These are phyloP conservation scores for Druon quercuslanigerum DNA, from an alignment of 1,140 invertebrate species.

Conservation along the genomic window DNA sequence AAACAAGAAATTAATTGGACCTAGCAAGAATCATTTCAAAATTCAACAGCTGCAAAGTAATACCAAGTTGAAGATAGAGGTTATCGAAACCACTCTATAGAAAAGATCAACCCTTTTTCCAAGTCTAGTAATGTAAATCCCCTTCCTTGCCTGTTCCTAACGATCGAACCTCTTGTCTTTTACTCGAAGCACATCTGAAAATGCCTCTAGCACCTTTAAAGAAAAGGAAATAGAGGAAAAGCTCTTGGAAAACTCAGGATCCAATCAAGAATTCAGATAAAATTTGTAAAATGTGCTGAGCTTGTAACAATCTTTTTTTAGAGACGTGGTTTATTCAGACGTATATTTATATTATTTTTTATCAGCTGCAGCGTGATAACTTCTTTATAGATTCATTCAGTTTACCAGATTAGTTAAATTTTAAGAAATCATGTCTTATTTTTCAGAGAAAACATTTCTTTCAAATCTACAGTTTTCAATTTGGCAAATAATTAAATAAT, in stretches of 20 bases:
- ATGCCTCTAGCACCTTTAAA: constrained; percentile 12
- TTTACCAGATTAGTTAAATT: no score
- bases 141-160: not conserved
- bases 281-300: not conserved
- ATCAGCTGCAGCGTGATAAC: no score
- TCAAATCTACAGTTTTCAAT: no score
- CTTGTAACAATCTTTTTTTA: no score
- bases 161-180: not conserved
- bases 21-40: no score
- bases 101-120: not conserved
- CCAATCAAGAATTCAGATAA: not conserved
- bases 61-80: not conserved
- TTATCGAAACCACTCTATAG: not conserved
- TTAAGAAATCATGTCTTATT: no score
- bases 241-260: not conserved
- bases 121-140: constrained; percentile 1
- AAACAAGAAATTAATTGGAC: no score
- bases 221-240: not conserved
- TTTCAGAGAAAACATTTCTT: no score
- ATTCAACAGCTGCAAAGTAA: constrained; percentile 7
- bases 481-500: no score
- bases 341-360: no score
- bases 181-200: not conserved
- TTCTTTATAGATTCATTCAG: no score
- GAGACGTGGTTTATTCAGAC: no score